Evolutionary conservation across 2,888 invertebrate species (phyloP).

Genomic region (Chydorus sphaericus): DNA sequence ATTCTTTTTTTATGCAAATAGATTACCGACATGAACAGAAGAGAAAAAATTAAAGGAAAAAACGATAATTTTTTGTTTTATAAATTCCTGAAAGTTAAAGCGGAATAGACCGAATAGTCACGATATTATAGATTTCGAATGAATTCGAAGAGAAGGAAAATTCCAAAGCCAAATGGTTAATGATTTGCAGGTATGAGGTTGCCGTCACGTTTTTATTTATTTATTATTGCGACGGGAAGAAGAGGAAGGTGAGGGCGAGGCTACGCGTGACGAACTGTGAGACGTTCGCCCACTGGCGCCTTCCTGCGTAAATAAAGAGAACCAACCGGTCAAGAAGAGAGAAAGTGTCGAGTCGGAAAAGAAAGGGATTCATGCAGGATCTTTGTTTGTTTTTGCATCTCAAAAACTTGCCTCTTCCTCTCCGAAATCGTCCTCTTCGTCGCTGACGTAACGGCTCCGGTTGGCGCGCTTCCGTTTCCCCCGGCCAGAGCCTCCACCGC

Average conservation of each 20-base stretch:
- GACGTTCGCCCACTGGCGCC: slow-evolving; percentile 1
- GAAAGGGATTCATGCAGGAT: not conserved
- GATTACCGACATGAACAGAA: too few relatives aligned
- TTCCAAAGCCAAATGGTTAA: too few relatives aligned
- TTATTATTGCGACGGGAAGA: too few relatives aligned
- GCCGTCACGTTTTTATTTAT: too few relatives aligned
- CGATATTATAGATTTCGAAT: too few relatives aligned
- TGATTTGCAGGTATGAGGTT: too few relatives aligned
- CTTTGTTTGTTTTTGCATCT: not conserved
- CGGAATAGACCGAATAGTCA: too few relatives aligned
- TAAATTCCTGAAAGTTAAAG: too few relatives aligned
- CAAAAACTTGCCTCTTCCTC: slow-evolving; percentile 24
- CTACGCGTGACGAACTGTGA: slow-evolving; percentile 11
- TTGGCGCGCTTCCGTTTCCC: slow-evolving; percentile 39
- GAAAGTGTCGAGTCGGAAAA: not conserved
- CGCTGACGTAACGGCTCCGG: slow-evolving; percentile 44
- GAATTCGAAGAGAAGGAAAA: too few relatives aligned
- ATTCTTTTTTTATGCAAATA: too few relatives aligned
- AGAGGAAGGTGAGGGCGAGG: slow-evolving; percentile 9
- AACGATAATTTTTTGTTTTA: too few relatives aligned
- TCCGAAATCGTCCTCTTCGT: slow-evolving; percentile 47
- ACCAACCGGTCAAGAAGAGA: not conserved
- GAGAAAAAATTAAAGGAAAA: too few relatives aligned
- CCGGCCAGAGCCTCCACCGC: slow-evolving; percentile 5
- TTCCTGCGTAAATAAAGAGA: not conserved